Conservation (phyloP, 2,888 invertebrate genomes). For the Amphipoea lucens region DNA sequence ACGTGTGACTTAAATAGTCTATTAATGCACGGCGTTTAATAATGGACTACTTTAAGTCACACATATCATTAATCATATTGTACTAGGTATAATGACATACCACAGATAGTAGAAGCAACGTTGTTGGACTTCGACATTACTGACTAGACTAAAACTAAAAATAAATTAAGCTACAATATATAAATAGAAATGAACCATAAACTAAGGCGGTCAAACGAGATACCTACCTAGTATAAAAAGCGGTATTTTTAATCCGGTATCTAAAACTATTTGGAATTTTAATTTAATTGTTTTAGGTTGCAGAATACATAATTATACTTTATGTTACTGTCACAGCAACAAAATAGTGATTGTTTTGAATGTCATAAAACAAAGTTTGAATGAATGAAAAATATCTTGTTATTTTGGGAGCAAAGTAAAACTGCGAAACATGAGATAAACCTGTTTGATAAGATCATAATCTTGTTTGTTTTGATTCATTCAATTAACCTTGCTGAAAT, state of each 20-base stretch:
- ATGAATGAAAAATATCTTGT: neutral
- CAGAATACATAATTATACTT: neutral
- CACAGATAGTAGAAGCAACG: neutral
- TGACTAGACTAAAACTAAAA: neutral
- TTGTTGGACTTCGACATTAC: neutral
- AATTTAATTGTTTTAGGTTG: neutral
- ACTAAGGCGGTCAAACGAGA: neutral
- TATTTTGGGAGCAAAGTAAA: constrained; percentile 10
- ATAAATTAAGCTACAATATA: neutral
- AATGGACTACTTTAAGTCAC: no score
- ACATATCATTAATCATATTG: no score
- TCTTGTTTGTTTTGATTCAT: constrained; percentile 9
- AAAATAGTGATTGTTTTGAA: neutral
- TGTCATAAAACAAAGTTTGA: neutral
- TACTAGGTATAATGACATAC: neutral
- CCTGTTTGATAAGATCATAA: constrained; percentile 30
- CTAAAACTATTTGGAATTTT: neutral
- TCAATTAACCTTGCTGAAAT: neutral
- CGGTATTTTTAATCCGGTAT: neutral
- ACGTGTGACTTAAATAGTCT: no score
- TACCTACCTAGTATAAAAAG: no score
- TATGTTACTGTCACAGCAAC: neutral
- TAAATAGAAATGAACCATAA: neutral
- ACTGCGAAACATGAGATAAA: constrained; percentile 4
- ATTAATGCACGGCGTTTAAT: no score